A percentile compares a stretch with the other conserved stretches of the same genome.
These are phyloP conservation scores for Harpalus rufipes DNA, from an alignment of 2,888 invertebrate species.

Conservation along the genomic window DNA sequence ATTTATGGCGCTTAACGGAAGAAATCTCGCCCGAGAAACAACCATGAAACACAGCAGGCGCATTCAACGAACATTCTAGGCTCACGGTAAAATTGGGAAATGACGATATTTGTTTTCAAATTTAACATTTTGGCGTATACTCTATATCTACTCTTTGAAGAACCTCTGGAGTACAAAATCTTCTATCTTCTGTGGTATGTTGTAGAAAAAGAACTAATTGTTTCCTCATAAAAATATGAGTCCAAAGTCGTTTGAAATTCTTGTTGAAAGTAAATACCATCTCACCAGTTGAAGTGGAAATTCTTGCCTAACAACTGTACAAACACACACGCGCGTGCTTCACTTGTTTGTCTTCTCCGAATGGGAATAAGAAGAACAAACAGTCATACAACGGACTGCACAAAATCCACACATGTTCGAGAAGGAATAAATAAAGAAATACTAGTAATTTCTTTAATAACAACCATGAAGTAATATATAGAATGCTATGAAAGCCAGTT, in stretches of 20 bases:
- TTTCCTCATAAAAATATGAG: conserved; percentile 7
- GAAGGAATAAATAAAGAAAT: background rate
- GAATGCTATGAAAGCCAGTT: no score
- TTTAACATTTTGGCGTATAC: no score
- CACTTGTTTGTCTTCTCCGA: background rate
- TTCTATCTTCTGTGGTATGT: background rate
- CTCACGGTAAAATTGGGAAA: no score
- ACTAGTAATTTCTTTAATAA: background rate
- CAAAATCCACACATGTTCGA: background rate
- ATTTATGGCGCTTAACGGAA: conserved; percentile 48
- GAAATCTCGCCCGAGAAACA: conserved; percentile 15
- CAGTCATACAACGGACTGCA: background rate
- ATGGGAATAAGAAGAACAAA: background rate
- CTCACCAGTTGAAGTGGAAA: background rate
- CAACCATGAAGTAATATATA: no score
- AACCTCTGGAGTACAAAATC: no score
- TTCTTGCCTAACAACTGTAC: conserved; percentile 5
- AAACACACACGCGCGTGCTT: conserved; percentile 1
- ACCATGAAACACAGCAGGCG: conserved; percentile 19
- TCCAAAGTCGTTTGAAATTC: conserved; percentile 8
- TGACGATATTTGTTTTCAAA: no score
- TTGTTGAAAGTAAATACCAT: conserved; percentile 4
- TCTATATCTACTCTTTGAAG: no score
- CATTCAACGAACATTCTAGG: background rate
- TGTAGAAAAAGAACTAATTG: conserved; percentile 2